Evolutionary conservation across 2,888 invertebrate species (phyloP).

Genomic region (Lottia scabra): DNA sequence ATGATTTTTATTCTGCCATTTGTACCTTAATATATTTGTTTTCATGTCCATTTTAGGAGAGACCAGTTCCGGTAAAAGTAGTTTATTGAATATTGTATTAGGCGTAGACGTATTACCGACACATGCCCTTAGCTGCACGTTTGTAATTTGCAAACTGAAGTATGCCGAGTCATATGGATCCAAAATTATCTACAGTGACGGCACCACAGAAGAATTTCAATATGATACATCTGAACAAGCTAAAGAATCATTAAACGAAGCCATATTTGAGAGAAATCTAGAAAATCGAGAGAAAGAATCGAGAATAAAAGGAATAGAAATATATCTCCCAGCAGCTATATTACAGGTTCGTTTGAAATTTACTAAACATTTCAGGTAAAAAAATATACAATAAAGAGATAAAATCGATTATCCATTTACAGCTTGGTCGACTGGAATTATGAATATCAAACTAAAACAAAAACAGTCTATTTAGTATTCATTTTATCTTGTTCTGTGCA

Average conservation of each 20-base stretch:
- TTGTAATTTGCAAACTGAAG: slow-evolving; percentile 48
- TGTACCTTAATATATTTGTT: background rate
- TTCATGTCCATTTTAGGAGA: slow-evolving; percentile 45
- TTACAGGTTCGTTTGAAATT: slow-evolving; percentile 27
- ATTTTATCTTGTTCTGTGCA: no score
- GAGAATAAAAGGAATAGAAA: slow-evolving; percentile 27
- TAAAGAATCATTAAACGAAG: slow-evolving; percentile 11
- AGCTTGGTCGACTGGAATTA: no score
- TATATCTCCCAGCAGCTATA: slow-evolving; percentile 33
- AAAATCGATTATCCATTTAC: no score
- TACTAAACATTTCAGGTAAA: background rate
- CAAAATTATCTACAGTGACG: slow-evolving; percentile 30
- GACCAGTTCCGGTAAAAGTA: slow-evolving; percentile 62
- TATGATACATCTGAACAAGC: slow-evolving; percentile 17
- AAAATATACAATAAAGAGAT: no score
- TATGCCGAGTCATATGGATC: slow-evolving; percentile 38
- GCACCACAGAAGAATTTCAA: slow-evolving; percentile 10
- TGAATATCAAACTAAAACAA: no score
- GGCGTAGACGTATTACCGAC: slow-evolving; percentile 50
- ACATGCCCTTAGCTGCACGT: slow-evolving; percentile 54
- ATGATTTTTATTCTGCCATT: no score
- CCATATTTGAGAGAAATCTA: slow-evolving; percentile 11
- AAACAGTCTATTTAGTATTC: no score
- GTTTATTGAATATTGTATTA: slow-evolving; percentile 55
- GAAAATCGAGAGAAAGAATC: slow-evolving; percentile 20